Evolutionary conservation across 2,888 invertebrate genomes (phyloP), one percentile per base, ranked within the genome.

Genomic region (Zootermopsis nevadensis): DNA sequence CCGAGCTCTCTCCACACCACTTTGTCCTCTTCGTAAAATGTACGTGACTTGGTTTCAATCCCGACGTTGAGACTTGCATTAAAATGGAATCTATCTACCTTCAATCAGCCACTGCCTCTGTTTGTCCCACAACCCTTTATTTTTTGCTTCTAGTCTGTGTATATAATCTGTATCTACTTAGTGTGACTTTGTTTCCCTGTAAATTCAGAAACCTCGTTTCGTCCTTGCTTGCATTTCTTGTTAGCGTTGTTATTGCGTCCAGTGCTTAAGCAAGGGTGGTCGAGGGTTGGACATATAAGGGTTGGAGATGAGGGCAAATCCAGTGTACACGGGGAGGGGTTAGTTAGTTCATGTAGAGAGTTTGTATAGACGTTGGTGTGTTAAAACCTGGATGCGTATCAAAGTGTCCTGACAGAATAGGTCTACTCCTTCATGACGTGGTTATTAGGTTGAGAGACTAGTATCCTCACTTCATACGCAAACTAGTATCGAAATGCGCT

Each of bases 191-290:
- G 77, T 77, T 77, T 77, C 77, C 55, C 77, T 30, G 31, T 10
- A 27, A 27, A 67, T 30, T 12, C 19, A 30, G 27, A 67, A 8
- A 22, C 42, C 48, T 76, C 77, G 33, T 55, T 33, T 22, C 15
- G 48, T 55, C 55, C 30, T 55, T 77, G 77, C 77, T 77, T 77
- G 55, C 77, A 31, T 77, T 77, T 77, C 77, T 77, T 77, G 77
- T 77, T 77, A 77, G 55, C 53, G 55, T 53, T 55, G 77, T 77
- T 77, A 77, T 77, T 53, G 55, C 77, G 55, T 55, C 77, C 77
- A 55, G 77, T 55, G 77, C 77, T 77, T 77, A 77, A 77, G 77
- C 38, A 77, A 77, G 27, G 38, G 48, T 30, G 31, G 42, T 24
- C 12, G 30, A 38, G 76, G 72, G 76, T 27, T 24, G 55, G 53